Base-by-base conservation (phyloP, 1,140 invertebrate species). In the Leptonema lineaticorne region DNA sequence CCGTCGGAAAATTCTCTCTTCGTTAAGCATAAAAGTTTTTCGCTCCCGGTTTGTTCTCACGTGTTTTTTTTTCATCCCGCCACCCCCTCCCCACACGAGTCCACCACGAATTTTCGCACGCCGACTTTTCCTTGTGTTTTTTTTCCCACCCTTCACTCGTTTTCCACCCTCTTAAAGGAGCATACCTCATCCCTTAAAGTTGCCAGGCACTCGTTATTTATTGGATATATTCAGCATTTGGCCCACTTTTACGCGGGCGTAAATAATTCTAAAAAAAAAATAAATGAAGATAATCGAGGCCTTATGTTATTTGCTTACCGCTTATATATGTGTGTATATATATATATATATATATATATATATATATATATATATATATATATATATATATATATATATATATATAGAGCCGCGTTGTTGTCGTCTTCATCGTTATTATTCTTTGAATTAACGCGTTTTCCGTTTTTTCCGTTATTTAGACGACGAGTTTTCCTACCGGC, bases 181-280 rank as follows among this genome's bases (percentile, higher is more conserved):
- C n/a, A n/a, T n/a, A n/a, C n/a, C n/a, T n/a, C n/a, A n/a, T n/a
- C n/a, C n/a, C n/a, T n/a, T n/a, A n/a, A n/a, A n/a, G n/a, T n/a
- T n/a, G n/a, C n/a, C n/a, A n/a, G n/a, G n/a, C n/a, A n/a, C 37
- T 41, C 37, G 37, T 41, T 41, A 41, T 41, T 41, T 41, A 41
- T 41, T 16, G 37, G 37, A 41, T 9, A 41, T 41, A 14, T 16
- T 41, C 11, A 9, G 37, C 16, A 16, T 41, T 41, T 41, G 37
- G 11, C 9, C 37, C 37, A 41, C 37, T 41, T 41, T 41, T 41
- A 14, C 37, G 37, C 11, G 16, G 16, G 37, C 37, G 37, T 41
- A 41, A 41, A 41, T 41, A 41, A 41, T 41, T 9, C 37, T 14
- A 41, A 41, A 41, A 41, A 41, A 41, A 11, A 33, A 33, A 33